Percentiles rank a stretch among this genome's conserved stretches.
Conservation (phyloP, 2,888 invertebrate species). For the Ecdyonurus torrentis region DNA sequence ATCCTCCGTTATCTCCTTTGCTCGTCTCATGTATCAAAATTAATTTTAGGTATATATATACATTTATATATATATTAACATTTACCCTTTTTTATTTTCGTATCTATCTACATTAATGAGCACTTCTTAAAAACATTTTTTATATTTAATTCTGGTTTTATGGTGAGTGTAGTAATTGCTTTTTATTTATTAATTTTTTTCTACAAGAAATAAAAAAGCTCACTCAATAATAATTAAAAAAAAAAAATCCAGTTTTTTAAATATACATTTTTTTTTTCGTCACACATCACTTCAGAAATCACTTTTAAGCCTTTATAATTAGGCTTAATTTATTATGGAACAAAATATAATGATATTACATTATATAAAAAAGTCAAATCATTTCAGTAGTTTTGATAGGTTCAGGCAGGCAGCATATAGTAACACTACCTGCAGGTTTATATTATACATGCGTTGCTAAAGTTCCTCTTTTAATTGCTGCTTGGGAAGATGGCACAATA, state of each 20-base stretch:
- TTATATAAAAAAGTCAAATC: background rate
- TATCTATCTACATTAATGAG: background rate
- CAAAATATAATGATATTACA: background rate
- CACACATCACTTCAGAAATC: background rate
- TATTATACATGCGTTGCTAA: slow-evolving; percentile 48
- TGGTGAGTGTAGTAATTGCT: background rate
- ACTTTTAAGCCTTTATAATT: background rate
- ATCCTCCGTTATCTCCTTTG: background rate
- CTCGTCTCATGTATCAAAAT: background rate
- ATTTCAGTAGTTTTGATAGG: background rate
- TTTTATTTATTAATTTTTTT: background rate
- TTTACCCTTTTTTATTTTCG: background rate
- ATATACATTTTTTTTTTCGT: background rate
- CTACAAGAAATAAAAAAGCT: too few relatives aligned
- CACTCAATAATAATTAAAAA: too few relatives aligned
- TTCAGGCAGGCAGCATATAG: background rate
- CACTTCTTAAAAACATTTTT: background rate
- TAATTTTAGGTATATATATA: too few relatives aligned
- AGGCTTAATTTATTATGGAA: background rate
- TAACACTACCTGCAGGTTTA: background rate
- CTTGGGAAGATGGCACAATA: slow-evolving; percentile 36
- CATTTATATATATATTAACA: background rate
- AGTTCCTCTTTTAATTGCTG: slow-evolving; percentile 40
- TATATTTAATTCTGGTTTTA: too few relatives aligned
- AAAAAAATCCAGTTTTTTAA: too few relatives aligned